Conservation (phyloP, 2,113 vertebrate species). For the Casuarius casuarius region DNA sequence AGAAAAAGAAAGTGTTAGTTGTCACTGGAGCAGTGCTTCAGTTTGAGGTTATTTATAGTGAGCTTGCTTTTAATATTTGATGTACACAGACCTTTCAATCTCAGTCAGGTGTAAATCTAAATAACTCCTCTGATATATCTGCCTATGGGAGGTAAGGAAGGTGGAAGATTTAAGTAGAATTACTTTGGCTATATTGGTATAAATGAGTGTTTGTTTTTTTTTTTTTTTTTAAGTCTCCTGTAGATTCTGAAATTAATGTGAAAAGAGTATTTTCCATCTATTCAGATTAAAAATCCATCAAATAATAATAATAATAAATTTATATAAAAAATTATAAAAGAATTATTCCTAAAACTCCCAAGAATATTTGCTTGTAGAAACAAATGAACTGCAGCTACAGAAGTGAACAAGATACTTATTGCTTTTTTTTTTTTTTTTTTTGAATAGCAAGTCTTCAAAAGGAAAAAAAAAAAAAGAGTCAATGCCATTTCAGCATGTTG, state of each 20-base stretch:
- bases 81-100: constrained; percentile 55
- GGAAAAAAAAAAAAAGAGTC: background rate
- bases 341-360: background rate
- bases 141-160: background rate
- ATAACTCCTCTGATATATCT: background rate
- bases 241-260: background rate
- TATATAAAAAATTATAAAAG: background rate
- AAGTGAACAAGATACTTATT: background rate
- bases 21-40: constrained; percentile 17
- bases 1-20: background rate
- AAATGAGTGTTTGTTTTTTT: background rate
- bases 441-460: too few species aligned
- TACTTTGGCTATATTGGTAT: background rate
- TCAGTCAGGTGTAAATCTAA: constrained; percentile 57
- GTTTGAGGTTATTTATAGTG: constrained; percentile 59
- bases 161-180: background rate
- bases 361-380: background rate
- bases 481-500: background rate
- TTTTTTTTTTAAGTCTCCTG: background rate
- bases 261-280: background rate
- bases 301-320: background rate
- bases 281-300: background rate
- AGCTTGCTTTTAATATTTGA: constrained; percentile 65
- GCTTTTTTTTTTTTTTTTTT: too few species aligned
- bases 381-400: background rate